Evolutionary conservation across 2,113 vertebrate species (phyloP).

Genomic region (Forbesichthys papilliferus): DNA sequence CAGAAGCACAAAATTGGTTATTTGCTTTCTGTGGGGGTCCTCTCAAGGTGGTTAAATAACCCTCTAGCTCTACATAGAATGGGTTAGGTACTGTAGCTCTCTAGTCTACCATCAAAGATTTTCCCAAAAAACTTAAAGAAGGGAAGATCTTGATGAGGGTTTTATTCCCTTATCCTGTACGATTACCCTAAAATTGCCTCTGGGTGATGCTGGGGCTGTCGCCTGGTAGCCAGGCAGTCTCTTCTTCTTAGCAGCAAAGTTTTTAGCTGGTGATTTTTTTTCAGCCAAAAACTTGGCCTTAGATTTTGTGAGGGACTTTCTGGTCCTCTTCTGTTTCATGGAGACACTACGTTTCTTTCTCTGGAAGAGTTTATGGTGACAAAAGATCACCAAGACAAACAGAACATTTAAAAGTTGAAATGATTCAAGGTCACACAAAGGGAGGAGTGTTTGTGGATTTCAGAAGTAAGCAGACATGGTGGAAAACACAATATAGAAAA

Average conservation of each 20-base stretch:
- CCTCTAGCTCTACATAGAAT: conserved; percentile 74
- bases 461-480: neutral
- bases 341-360: conserved; percentile 89
- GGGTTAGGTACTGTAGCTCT: conserved; percentile 72
- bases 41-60: conserved; percentile 71
- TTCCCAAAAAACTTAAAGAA: conserved; percentile 76
- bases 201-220: conserved; percentile 79
- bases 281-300: conserved; percentile 83
- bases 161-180: conserved; percentile 66
- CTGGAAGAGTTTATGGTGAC: conserved; percentile 80
- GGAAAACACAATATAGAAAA: conserved; percentile 19
- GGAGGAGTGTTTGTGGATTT: conserved; percentile 1
- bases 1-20: conserved; percentile 65
- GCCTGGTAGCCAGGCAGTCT: conserved; percentile 83
- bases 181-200: conserved; percentile 91
- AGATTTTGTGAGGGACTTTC: conserved; percentile 84
- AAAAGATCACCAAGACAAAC: conserved; percentile 71
- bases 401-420: conserved; percentile 59
- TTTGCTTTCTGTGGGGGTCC: conserved; percentile 37
- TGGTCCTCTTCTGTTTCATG: conserved; percentile 90
- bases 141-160: conserved; percentile 91
- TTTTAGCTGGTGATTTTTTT: conserved; percentile 87
- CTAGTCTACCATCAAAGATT: conserved; percentile 88
- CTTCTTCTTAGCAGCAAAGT: conserved; percentile 88
- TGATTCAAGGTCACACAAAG: conserved; percentile 21